Conservation (phyloP, 1,140 invertebrate species). For the Platorchestia sp. region DNA sequence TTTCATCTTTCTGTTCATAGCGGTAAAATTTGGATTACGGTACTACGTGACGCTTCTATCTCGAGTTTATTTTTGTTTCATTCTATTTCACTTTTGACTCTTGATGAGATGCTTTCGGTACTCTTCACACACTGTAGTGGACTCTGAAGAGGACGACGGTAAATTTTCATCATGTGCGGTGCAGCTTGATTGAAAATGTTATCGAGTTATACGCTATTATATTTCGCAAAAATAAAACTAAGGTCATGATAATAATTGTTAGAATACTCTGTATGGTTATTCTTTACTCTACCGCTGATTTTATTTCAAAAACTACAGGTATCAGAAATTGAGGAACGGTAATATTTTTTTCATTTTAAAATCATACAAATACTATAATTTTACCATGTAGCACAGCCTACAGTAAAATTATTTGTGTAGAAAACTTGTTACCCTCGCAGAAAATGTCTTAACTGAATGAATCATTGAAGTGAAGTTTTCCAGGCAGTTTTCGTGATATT, state of each 20-base stretch:
- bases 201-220: background rate
- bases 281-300: background rate
- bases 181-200: background rate
- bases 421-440: background rate
- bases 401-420: background rate
- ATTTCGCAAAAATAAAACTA: background rate
- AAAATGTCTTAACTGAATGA: no score
- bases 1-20: no score
- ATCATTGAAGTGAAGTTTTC: background rate
- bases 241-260: background rate
- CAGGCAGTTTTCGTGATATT: background rate
- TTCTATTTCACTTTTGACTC: no score
- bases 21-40: no score
- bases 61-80: no score
- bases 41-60: no score
- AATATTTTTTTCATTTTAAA: background rate
- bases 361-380: no score
- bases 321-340: no score
- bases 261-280: background rate
- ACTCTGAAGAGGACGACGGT: no score
- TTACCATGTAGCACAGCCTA: background rate
- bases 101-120: no score
- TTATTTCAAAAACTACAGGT: background rate
- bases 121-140: no score
- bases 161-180: no score